Conservation (phyloP, 2,113 vertebrate genomes). For the Protomyctophum bolini region DNA sequence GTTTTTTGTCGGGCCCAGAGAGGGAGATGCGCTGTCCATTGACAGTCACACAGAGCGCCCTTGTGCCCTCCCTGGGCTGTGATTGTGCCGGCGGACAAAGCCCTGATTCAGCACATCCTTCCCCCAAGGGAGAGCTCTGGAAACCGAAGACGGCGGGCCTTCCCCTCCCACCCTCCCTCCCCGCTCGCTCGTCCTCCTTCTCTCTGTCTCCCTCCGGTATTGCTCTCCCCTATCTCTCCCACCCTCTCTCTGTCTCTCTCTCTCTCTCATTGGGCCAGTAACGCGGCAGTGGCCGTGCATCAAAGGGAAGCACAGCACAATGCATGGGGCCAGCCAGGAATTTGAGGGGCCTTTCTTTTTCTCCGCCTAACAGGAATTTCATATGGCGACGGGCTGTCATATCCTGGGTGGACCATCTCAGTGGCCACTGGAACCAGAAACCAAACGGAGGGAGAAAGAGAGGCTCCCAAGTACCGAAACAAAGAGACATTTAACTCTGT, state of each 20-base stretch:
- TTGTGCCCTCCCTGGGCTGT: conserved; percentile 71
- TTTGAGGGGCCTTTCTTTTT: conserved; percentile 60
- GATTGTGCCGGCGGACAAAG: conserved; percentile 72
- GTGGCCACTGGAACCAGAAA: conserved; percentile 43
- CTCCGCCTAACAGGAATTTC: conserved; percentile 65
- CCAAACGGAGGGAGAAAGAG: conserved; percentile 1
- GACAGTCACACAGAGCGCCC: conserved; percentile 72
- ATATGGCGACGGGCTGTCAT: conserved; percentile 61
- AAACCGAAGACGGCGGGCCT: conserved; percentile 69
- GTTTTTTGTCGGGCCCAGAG: conserved; percentile 51
- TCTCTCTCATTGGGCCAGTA: conserved; percentile 64
- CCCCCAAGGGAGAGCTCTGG: conserved; percentile 67
- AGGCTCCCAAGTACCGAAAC: conserved; percentile 30
- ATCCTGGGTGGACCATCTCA: conserved; percentile 49
- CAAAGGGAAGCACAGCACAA: conserved; percentile 80
- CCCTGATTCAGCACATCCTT: conserved; percentile 80
- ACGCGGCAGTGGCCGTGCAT: conserved; percentile 74
- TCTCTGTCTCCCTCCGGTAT: conserved; percentile 17
- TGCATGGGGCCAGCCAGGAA: conserved; percentile 73
- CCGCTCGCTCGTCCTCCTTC: conserved; percentile 51
- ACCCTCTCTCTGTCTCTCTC: conserved; percentile 48
- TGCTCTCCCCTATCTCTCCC: conserved; percentile 33
- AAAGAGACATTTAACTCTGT: conserved; percentile 52
- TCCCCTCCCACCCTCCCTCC: conserved; percentile 26
- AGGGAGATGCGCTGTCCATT: conserved; percentile 71